Base-by-base conservation (phyloP, 2,888 invertebrate species). In the Morpho achilles region DNA sequence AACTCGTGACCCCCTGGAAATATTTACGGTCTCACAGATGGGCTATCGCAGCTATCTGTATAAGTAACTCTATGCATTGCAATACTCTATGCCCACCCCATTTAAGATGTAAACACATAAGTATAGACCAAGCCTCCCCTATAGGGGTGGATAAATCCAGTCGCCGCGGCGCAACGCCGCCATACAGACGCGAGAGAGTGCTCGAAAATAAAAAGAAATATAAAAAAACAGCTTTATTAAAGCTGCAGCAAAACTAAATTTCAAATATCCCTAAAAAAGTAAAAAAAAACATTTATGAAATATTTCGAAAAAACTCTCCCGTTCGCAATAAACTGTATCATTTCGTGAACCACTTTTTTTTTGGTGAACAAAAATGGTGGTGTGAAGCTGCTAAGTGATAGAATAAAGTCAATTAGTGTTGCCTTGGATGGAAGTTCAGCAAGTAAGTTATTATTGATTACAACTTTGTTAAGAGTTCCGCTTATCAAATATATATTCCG, bases 101-200 rank as follows among this genome's bases (percentile, higher is more conserved):
- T 86, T 86, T 83, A 84, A 86, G 87, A 86, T 84, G 87, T 86
- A 87, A 87, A 88, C 86, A 85, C 75, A 84, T 78, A 87, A 82
- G 83, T 87, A 87, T 87, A 86, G 75, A 53, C 46, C 40, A 54
- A 72, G 70, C 70, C 69, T 67, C 72, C 71, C 67, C 65, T 60
- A 68, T 72, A 74, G 79, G 78, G 76, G 67, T 70, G 78, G 76
- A 66, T 70, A 65, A 63, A 69, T 66, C 68, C 83, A 88, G 88
- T 88, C 75, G 73, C 67, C 76, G 83, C 88, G 87, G 87, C 84
- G 69, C 62, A 65, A 63, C 69, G 84, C 82, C 84, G 86, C 80
- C 57, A 67, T 60, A 66, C 76, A 75, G 74, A 71, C 84, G 87
- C 73, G 75, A 55, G 65, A 60, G 66, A 56, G 61, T 69, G 69